Evolutionary conservation across 2,797 vertebrate species (phyloP).

Genomic region (Cephalopachus bancanus): DNA sequence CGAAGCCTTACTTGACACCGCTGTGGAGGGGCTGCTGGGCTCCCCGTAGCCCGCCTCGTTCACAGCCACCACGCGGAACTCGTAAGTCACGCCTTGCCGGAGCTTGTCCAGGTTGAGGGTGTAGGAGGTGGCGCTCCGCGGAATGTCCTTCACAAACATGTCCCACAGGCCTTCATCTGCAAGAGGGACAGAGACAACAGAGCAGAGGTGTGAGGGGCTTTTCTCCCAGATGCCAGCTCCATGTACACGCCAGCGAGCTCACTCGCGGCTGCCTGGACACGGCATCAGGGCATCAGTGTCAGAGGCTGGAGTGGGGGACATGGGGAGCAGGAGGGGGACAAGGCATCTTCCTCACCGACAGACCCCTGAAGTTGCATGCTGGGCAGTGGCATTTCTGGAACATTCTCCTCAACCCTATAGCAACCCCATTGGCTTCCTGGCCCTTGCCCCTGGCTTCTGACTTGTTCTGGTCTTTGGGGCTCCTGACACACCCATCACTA

Average conservation of each 20-base stretch:
- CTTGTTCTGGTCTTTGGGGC: not conserved
- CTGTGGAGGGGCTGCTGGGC: slow-evolving; percentile 93
- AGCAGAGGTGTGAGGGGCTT: not conserved
- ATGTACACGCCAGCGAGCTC: fast-evolving
- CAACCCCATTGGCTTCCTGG: fast-evolving
- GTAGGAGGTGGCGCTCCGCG: slow-evolving; percentile 93
- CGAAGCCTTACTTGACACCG: slow-evolving; percentile 92
- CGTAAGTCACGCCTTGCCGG: slow-evolving; percentile 95
- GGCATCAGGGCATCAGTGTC: fast-evolving
- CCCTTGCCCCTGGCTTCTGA: too few relatives aligned
- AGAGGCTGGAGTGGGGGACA: not conserved
- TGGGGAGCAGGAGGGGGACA: fast-evolving
- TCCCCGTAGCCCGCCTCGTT: slow-evolving; percentile 96
- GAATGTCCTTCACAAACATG: slow-evolving; percentile 94
- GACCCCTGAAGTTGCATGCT: not conserved
- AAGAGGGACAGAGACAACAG: slow-evolving; percentile 46
- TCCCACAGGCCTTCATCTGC: slow-evolving; percentile 98
- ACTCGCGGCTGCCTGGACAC: fast-evolving
- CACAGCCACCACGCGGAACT: slow-evolving; percentile 96
- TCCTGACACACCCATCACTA: fast-evolving
- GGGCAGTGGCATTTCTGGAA: fast-evolving
- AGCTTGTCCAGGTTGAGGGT: slow-evolving; percentile 93
- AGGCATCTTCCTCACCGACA: fast-evolving
- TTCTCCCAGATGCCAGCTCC: fast-evolving
- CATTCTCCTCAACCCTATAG: fast-evolving